Evolutionary conservation across 2,113 vertebrate species (phyloP).

Genomic region (pig (Sus scrofa)): T2T-Sscrofa CM000812.6:197054001-197054500

Average conservation of each 20-base stretch:
- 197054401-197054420: not conserved
- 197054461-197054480: too few species aligned
- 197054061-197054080: constrained; percentile 32
- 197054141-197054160: not conserved
- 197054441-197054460: not conserved
- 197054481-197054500: too few species aligned
- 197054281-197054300: not conserved
- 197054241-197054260: not conserved
- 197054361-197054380: not conserved
- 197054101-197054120: not conserved
- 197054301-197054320: not conserved
- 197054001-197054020: not conserved
- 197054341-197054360: not conserved
- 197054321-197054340: accelerated
- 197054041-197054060: not conserved
- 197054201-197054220: not conserved
- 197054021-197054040: not conserved
- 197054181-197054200: not conserved
- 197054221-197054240: not conserved
- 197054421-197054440: not conserved
- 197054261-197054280: not conserved
- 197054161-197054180: not conserved
- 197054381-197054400: not conserved
- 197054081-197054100: not conserved
- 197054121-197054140: not conserved